Base-by-base conservation (phyloP, 2,888 invertebrate species). In the Tetrapedia diversipes region DNA sequence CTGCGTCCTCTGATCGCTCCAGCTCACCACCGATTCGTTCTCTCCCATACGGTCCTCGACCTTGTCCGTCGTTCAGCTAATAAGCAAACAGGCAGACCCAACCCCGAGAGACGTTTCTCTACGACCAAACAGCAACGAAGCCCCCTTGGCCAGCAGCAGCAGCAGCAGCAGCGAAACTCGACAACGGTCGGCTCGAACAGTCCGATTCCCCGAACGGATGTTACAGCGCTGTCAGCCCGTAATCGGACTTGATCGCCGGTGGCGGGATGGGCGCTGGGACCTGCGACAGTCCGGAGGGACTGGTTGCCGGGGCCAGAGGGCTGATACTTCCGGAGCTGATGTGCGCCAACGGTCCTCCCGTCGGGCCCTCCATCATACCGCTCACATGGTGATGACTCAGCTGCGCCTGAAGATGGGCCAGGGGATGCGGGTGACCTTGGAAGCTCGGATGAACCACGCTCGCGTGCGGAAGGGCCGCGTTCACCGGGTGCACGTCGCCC, bases 211-310 rank as follows among this genome's bases (percentile, higher is more conserved):
- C 54, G 37, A 16, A 68, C 83, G 86, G 87, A 85, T 92, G 92
- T 94, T 95, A 95, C 92, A 95, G 94, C 65, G 96, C 95, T 91
- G 97, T 97, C 88, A 97, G 94, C 92, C 96, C 97, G 91, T 97
- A 97, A 93, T 97, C 97, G 86, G 96, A 96, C 92, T 97, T 97
- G 89, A 96, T 96, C 89, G 95, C 93, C 79, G 94, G 93, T 83
- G 88, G 86, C 65, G 78, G 81, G 1, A 88, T 86, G 32, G 87
- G 80, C n/a, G 88, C 73, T 8, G 84, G 60, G 73, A 83, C 82
- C 65, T 84, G 83, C 6, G 88, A 80, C 43, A 88, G 68, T 54
- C 89, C 90, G 7, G 91, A 87, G n/a, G 91, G 91, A 84, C 89
- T 91, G 67, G 86, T 88, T 7, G 91, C 89, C 1, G 91, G 91